Conservation (phyloP, 1,140 invertebrate genomes). For the Drosophila littoralis region DNA sequence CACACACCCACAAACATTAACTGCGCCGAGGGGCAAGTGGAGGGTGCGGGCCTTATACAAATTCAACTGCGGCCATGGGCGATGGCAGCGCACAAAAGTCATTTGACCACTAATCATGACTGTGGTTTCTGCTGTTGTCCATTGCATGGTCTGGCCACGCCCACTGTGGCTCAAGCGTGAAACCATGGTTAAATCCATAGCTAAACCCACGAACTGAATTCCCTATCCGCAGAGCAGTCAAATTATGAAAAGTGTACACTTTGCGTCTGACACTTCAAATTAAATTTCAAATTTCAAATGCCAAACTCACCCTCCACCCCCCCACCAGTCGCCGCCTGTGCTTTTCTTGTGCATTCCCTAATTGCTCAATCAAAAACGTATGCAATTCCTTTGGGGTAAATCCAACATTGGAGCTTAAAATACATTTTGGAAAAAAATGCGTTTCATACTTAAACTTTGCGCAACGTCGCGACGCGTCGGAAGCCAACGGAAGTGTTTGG, state of each 20-base stretch:
- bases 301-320: neutral
- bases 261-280: conserved; percentile 75
- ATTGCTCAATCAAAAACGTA: conserved; percentile 81
- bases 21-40: neutral
- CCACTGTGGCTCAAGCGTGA: conserved; percentile 2
- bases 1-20: no score
- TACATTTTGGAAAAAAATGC: conserved; percentile 58
- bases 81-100: conserved; percentile 59
- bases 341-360: conserved; percentile 52
- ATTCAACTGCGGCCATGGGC: conserved; percentile 7
- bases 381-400: conserved; percentile 75
- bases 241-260: conserved; percentile 78
- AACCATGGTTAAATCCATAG: neutral
- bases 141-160: conserved; percentile 23
- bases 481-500: conserved; percentile 71
- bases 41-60: neutral
- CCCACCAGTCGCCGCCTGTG: neutral
- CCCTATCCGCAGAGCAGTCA: conserved; percentile 60
- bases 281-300: conserved; percentile 70
- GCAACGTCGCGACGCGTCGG: conserved; percentile 23
- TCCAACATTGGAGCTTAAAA: conserved; percentile 60
- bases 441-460: conserved; percentile 67
- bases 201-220: conserved; percentile 43
- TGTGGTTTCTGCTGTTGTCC: conserved; percentile 56
- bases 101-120: conserved; percentile 75